phyloP scores from a whole-genome alignment of 2,888 invertebrate genomes.

The Conomelus anceps region DNA sequence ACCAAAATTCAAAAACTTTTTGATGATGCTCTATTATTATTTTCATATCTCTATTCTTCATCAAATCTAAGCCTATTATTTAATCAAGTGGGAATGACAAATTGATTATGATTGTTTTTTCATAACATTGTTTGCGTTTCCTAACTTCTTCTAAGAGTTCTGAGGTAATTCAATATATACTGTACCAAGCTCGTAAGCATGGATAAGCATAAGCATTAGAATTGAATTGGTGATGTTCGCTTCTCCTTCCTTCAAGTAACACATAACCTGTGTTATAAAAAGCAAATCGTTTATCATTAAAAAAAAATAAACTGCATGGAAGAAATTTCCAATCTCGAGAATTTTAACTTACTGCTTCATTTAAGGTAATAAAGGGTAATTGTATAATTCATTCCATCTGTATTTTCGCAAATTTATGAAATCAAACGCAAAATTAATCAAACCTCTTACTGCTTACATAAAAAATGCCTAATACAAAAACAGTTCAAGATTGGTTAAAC shows the following conservation, averaged over 20 bases:
- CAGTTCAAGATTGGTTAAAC: too few relatives aligned
- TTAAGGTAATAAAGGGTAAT: background rate
- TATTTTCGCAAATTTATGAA: too few relatives aligned
- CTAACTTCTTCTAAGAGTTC: background rate
- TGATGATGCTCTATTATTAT: too few relatives aligned
- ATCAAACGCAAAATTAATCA: too few relatives aligned
- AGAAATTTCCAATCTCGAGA: background rate
- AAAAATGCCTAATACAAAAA: too few relatives aligned
- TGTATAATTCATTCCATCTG: background rate
- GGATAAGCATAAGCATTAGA: background rate
- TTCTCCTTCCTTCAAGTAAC: background rate
- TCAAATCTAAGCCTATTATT: background rate
- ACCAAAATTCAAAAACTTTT: too few relatives aligned
- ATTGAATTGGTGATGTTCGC: background rate
- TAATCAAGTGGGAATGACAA: background rate
- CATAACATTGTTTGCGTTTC: background rate
- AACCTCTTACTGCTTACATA: too few relatives aligned
- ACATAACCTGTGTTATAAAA: background rate
- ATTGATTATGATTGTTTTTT: background rate
- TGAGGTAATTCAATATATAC: background rate
- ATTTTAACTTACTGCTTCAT: background rate
- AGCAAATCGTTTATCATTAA: background rate
- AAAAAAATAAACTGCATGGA: background rate
- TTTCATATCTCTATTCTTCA: too few relatives aligned
- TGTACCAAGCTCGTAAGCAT: background rate